Evolutionary conservation across 2,888 invertebrate genomes (phyloP).

Genomic region (Pheosia tremula): DNA sequence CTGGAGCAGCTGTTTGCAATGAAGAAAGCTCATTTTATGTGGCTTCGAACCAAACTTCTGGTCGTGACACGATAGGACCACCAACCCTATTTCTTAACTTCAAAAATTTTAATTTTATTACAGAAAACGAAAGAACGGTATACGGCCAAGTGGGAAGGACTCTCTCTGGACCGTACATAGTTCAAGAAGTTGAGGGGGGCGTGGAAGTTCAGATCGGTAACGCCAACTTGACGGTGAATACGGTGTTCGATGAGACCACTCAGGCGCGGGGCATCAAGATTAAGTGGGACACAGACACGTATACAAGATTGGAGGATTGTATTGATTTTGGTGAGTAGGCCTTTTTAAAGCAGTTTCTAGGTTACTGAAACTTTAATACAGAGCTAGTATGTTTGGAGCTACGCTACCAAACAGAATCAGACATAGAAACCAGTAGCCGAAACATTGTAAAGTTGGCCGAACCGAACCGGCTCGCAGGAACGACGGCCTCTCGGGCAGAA

Average conservation of each 20-base stretch:
- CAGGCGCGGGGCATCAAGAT: slow-evolving; percentile 66
- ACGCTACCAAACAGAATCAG: no score
- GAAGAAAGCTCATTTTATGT: no score
- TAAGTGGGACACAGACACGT: slow-evolving; percentile 58
- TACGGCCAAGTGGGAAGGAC: slow-evolving; percentile 71
- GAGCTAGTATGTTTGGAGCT: no score
- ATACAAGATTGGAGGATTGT: slow-evolving; percentile 75
- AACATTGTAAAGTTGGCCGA: no score
- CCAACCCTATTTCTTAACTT: no score
- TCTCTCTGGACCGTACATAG: slow-evolving; percentile 49
- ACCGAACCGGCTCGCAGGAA: no score
- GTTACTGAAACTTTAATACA: no score
- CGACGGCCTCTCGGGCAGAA: no score
- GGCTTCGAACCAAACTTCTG: no score
- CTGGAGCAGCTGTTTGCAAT: no score
- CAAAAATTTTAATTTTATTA: slow-evolving; percentile 8
- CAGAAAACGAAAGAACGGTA: slow-evolving; percentile 49
- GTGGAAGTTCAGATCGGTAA: slow-evolving; percentile 55
- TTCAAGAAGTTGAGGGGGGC: slow-evolving; percentile 62
- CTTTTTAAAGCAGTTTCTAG: background rate
- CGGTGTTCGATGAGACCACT: slow-evolving; percentile 52
- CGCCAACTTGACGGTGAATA: slow-evolving; percentile 60
- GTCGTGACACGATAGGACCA: no score
- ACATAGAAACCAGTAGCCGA: no score
- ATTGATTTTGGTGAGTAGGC: slow-evolving; percentile 67